phyloP scores from a whole-genome alignment of 1,140 invertebrate genomes.

The Sycobia sp. region DNA sequence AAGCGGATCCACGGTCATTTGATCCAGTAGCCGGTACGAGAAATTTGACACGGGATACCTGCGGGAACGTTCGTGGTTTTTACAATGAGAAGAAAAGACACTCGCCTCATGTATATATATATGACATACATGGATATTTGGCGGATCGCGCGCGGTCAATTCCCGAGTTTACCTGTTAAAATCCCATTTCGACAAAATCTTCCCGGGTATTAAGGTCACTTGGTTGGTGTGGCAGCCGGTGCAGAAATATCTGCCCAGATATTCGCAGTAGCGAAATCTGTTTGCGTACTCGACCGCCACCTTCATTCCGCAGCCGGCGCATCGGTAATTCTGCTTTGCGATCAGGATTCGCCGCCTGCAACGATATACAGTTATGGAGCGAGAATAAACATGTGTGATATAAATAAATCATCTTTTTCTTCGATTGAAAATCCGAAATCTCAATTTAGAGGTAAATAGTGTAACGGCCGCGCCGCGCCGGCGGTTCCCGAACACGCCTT shows the following conservation, averaged over 20 bases:
- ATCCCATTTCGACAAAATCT: slow-evolving; percentile 66
- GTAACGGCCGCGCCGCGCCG: too few relatives aligned
- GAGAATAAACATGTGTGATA: too few relatives aligned
- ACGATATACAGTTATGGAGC: too few relatives aligned
- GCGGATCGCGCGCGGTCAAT: background rate
- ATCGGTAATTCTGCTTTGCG: slow-evolving; percentile 79
- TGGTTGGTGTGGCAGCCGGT: slow-evolving; percentile 86
- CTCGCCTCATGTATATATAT: background rate
- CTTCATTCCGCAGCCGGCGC: slow-evolving; percentile 85
- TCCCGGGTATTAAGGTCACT: slow-evolving; percentile 75
- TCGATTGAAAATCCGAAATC: too few relatives aligned
- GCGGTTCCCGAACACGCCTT: too few relatives aligned
- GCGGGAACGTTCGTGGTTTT: slow-evolving; percentile 27
- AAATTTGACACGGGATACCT: slow-evolving; percentile 83
- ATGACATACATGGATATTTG: background rate
- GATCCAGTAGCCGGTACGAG: slow-evolving; percentile 76
- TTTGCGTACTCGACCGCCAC: slow-evolving; percentile 74
- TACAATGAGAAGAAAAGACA: background rate
- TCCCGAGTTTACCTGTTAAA: slow-evolving; percentile 62
- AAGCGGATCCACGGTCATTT: slow-evolving; percentile 79
- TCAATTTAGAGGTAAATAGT: too few relatives aligned
- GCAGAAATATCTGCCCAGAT: slow-evolving; percentile 87
- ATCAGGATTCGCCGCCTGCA: slow-evolving; percentile 70
- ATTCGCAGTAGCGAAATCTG: slow-evolving; percentile 81
- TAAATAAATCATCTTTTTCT: too few relatives aligned